Evolutionary conservation across 1,140 invertebrate species (phyloP).

Genomic region (Apis dorsata): DNA sequence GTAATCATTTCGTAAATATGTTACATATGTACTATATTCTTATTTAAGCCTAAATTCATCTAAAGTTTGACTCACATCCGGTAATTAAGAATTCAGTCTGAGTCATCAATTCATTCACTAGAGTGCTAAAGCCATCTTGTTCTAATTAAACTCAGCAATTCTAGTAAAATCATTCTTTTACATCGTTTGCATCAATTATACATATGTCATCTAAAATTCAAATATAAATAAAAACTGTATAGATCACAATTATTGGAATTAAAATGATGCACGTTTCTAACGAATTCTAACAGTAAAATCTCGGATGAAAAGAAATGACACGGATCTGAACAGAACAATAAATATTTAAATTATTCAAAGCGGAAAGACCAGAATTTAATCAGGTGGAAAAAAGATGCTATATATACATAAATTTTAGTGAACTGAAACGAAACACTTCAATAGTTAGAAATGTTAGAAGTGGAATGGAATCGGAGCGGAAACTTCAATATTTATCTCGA

Average conservation of each 20-base stretch:
- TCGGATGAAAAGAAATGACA: background rate
- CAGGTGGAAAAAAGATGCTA: background rate
- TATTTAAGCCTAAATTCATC: conserved; percentile 2
- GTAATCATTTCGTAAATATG: background rate
- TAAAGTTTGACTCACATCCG: conserved; percentile 14
- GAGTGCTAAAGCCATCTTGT: background rate
- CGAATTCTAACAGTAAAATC: background rate
- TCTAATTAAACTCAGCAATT: background rate
- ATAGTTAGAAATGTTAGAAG: background rate
- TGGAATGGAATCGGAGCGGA: background rate
- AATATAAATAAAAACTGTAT: background rate
- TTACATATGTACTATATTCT: background rate
- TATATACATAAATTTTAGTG: background rate
- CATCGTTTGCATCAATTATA: too few relatives aligned
- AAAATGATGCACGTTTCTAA: background rate
- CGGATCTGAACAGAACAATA: background rate
- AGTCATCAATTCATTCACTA: background rate
- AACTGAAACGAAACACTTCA: too few relatives aligned
- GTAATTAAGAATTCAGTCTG: background rate
- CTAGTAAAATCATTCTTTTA: too few relatives aligned
- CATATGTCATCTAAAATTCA: too few relatives aligned
- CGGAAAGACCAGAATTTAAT: background rate
- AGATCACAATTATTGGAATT: conserved; percentile 18
- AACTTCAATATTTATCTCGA: background rate
- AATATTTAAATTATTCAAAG: background rate